phyloP scores from a whole-genome alignment of 2,888 invertebrate species.

The Taenaris catops region DNA sequence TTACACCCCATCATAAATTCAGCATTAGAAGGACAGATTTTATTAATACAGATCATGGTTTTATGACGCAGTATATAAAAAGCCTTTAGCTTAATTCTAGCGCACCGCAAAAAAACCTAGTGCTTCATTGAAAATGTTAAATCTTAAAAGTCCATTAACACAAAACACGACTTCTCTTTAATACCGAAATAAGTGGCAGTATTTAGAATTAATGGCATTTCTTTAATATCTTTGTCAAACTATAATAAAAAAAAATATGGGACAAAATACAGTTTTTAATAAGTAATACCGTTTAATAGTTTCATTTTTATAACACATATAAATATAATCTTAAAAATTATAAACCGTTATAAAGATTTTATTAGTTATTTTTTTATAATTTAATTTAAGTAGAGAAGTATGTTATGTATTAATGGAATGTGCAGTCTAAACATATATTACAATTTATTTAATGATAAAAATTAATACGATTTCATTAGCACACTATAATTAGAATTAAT shows the following conservation, averaged over 20 bases:
- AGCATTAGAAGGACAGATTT: too few species aligned
- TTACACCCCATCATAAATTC: too few species aligned
- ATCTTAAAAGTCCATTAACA: constrained; percentile 60
- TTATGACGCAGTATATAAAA: constrained; percentile 1
- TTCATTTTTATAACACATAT: not conserved
- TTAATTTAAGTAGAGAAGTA: constrained; percentile 53
- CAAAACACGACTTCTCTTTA: constrained; percentile 57
- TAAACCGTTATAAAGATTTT: not conserved
- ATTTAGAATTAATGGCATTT: not conserved
- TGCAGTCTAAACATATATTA: constrained; percentile 60
- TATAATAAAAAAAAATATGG: constrained; percentile 3
- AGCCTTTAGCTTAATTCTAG: constrained; percentile 2
- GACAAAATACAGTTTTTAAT: constrained; percentile 1
- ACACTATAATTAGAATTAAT: constrained; percentile 74
- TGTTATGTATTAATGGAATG: constrained; percentile 74
- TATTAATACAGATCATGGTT: too few species aligned
- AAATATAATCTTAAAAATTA: constrained; percentile 1
- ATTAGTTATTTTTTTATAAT: not conserved
- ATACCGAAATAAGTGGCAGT: constrained; percentile 10
- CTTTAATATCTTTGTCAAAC: not conserved
- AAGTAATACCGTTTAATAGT: not conserved
- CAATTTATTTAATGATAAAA: constrained; percentile 61
- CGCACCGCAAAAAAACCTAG: constrained; percentile 44
- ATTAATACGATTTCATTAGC: constrained; percentile 75
- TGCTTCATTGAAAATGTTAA: constrained; percentile 67